A percentile compares a stretch with the other conserved stretches of the same genome.
Evolutionary conservation across 2,797 vertebrate species (phyloP).

Genomic region (Cottoperca gobio): DNA sequence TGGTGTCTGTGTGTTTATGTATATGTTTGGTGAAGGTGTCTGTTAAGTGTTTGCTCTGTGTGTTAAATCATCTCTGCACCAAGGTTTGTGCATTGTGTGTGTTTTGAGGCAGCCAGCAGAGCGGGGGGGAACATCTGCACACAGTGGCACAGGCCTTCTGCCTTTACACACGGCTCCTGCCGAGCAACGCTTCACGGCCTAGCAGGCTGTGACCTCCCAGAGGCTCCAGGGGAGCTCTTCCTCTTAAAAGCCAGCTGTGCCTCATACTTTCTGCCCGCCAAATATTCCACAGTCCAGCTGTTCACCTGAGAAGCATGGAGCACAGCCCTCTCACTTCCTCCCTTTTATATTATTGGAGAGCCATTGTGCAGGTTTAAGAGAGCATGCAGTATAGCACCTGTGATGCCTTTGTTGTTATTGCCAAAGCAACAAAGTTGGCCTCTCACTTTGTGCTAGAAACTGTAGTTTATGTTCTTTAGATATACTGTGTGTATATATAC

Average conservation of each 20-base stretch:
- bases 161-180: conserved; percentile 80
- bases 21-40: conserved; percentile 39
- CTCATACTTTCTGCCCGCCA: conserved; percentile 80
- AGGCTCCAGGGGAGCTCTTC: conserved; percentile 83
- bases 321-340: conserved; percentile 67
- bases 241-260: conserved; percentile 89
- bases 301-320: conserved; percentile 83
- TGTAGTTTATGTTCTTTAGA: not conserved
- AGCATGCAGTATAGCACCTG: conserved; percentile 55
- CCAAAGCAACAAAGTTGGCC: conserved; percentile 46
- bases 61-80: conserved; percentile 68
- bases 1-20: conserved; percentile 33
- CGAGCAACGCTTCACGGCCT: conserved; percentile 81
- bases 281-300: conserved; percentile 86
- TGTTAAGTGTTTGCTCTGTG: conserved; percentile 58
- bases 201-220: conserved; percentile 86
- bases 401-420: conserved; percentile 54
- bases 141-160: conserved; percentile 83
- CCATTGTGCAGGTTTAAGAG: conserved; percentile 67
- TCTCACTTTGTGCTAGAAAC: conserved; percentile 35
- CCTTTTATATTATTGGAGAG: conserved; percentile 68
- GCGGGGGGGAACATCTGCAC: conserved; percentile 83
- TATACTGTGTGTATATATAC: too few species aligned
- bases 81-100: conserved; percentile 58
- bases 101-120: conserved; percentile 75